Percentiles rank a stretch among this genome's conserved stretches.
These are phyloP conservation scores for Acholoe squamosa DNA, from an alignment of 2,888 invertebrate genomes.

Conservation along the genomic window DNA sequence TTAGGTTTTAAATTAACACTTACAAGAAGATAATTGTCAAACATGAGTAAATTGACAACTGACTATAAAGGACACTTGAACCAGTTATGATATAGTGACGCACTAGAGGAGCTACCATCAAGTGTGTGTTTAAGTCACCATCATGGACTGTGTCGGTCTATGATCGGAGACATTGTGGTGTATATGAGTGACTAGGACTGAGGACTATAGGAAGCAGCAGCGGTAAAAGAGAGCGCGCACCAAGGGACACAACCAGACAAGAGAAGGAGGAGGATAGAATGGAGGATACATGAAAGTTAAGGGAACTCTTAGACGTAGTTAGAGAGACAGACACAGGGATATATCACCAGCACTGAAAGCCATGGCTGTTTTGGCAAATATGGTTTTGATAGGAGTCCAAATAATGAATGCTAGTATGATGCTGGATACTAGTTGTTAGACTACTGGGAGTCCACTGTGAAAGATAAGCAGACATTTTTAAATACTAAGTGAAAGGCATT, in stretches of 20 bases:
- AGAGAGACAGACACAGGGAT: constrained; percentile 19
- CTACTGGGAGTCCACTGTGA: neutral
- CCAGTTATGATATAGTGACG: constrained; percentile 43
- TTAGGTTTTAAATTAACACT: constrained; percentile 33
- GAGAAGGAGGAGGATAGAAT: neutral
- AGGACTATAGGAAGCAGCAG: neutral
- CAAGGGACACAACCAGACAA: neutral
- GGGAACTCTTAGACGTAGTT: neutral
- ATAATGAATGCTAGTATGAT: constrained; percentile 8
- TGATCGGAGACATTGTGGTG: constrained; percentile 47
- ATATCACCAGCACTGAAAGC: constrained; percentile 57
- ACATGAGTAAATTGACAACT: constrained; percentile 42
- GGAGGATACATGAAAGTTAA: neutral
- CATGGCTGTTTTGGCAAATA: constrained; percentile 23
- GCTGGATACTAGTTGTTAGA: neutral
- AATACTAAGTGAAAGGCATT: neutral
- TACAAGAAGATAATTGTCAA: constrained; percentile 29
- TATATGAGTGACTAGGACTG: constrained; percentile 29
- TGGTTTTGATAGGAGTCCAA: neutral
- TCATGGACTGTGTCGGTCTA: constrained; percentile 40
- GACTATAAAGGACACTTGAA: constrained; percentile 48
- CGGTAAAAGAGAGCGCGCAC: constrained; percentile 35
- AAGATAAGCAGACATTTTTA: neutral
- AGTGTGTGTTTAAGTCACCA: constrained; percentile 38
- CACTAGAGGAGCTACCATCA: constrained; percentile 49